These are phyloP conservation scores for Atrichornis clamosus DNA, from an alignment of 2,113 vertebrate species.

Conservation along the genomic window DNA sequence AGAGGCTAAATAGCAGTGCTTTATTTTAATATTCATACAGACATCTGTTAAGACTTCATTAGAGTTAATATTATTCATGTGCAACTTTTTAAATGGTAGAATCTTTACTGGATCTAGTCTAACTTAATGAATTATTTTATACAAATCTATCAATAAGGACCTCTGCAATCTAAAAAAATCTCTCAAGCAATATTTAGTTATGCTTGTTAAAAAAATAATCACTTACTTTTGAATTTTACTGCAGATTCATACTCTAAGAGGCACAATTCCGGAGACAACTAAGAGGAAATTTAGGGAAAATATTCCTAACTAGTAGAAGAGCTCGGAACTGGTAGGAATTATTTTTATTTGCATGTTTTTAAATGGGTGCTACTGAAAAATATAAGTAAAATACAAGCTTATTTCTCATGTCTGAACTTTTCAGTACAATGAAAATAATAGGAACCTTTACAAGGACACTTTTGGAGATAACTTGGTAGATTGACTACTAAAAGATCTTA, in stretches of 20 bases:
- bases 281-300: neutral
- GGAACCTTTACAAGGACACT: neutral
- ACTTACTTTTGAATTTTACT: neutral
- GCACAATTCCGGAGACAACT: neutral
- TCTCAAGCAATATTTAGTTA: neutral
- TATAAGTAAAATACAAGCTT: neutral
- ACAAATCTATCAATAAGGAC: neutral
- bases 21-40: neutral
- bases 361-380: neutral
- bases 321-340: constrained; percentile 31
- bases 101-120: neutral
- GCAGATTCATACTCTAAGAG: neutral
- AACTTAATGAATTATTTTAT: neutral
- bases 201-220: neutral
- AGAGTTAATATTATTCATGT: neutral
- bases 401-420: neutral
- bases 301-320: neutral
- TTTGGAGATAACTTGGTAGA: neutral
- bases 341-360: neutral
- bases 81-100: neutral
- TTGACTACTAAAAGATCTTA: neutral
- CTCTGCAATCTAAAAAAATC: neutral
- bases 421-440: neutral
- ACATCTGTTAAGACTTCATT: neutral
- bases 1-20: neutral